Evolutionary conservation across 2,113 vertebrate genomes (phyloP), one percentile per base, ranked within the genome.

Genomic region (Thomomys bottae): DNA sequence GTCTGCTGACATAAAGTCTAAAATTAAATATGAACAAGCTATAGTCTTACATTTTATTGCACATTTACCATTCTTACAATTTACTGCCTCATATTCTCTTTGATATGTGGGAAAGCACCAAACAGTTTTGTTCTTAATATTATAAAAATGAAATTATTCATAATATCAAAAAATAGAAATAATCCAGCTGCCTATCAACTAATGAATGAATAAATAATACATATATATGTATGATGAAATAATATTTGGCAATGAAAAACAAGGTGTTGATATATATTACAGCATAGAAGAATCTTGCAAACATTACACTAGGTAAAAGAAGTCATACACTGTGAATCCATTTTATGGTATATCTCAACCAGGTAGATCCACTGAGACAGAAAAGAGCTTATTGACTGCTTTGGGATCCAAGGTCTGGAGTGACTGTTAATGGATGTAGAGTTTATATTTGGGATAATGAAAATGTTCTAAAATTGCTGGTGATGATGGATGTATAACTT

Each of bases 401-500:
- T 14, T 21, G 14, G 42, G 40, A 21, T 34, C 61, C 12, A 5
- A 68, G 61, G n/a, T 71, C 68, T 79, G 72, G 68, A 81, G 14
- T 70, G 64, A 72, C 18, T 14, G 66, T 20, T 89, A 23, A 45
- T 30, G 59, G 76, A 38, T 15, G 24, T 77, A 61, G 80, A 84
- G 14, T 66, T 90, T 83, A 64, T 91, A 78, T 49, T 10, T 81
- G 68, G 66, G 15, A 28, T 72, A 63, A 89, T 64, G 68, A 57
- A 93, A 92, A 92, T 32, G 85, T 71, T 71, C 76, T 68, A 54
- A 38, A 93, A 70, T 32, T 23, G 42, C 91, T 83, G 66, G 57
- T 59, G 72, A 40, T 84, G 87, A 84, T 77, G 59, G 12, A 86
- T 72, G 59, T 3, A 4, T 72, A 59, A 32, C 26, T 64, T 78